Percentiles rank a stretch among this genome's conserved stretches.
phyloP scores from a whole-genome alignment of 2,888 invertebrate species.

The Hirtodrosophila cameraria region DNA sequence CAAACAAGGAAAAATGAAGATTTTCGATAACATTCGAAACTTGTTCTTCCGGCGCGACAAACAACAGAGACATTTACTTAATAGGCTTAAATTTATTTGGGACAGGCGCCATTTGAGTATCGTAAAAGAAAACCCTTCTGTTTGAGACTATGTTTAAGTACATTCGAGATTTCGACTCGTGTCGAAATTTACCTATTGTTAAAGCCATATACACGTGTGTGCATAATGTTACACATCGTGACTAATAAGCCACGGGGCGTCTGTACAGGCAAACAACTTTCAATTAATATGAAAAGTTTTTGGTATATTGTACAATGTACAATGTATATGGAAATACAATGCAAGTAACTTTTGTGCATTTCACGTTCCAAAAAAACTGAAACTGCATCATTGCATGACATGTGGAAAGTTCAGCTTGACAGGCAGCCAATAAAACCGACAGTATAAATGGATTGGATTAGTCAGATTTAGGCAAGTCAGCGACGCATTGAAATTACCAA shows the following conservation, averaged over 20 bases:
- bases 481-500: constrained; percentile 38
- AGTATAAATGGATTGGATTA: constrained; percentile 82
- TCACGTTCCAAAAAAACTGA: constrained; percentile 56
- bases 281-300: constrained; percentile 70
- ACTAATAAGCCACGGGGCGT: constrained; percentile 83
- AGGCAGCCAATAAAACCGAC: constrained; percentile 81
- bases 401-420: constrained; percentile 75
- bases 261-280: constrained; percentile 60
- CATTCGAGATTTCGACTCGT: neutral
- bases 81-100: constrained; percentile 28
- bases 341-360: constrained; percentile 63
- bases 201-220: constrained; percentile 63
- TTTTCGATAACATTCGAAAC: constrained; percentile 50
- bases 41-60: constrained; percentile 65
- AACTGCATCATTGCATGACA: constrained; percentile 77
- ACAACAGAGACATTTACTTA: constrained; percentile 34
- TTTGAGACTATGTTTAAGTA: constrained; percentile 2
- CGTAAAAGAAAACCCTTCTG: constrained; percentile 1
- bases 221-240: constrained; percentile 73
- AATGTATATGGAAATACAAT: constrained; percentile 18
- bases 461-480: constrained; percentile 83
- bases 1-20: constrained; percentile 37
- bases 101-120: constrained; percentile 45
- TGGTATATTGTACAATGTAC: constrained; percentile 20
- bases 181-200: constrained; percentile 34